phyloP scores from a whole-genome alignment of 1,140 invertebrate genomes.

The Lanistes nyassanus region DNA sequence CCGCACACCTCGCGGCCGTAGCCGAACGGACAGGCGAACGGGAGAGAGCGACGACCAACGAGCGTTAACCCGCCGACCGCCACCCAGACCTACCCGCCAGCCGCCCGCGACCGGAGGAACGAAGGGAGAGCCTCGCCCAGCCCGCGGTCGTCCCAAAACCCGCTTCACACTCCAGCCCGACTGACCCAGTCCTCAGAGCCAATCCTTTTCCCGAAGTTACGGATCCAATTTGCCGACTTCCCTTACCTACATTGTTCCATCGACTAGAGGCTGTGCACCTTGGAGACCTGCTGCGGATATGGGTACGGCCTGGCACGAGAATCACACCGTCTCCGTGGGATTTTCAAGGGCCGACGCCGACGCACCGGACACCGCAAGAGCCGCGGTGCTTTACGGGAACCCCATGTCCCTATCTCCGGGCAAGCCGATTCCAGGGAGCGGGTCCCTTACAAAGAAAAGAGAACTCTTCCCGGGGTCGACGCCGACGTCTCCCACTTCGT shows the following conservation, averaged over 20 bases:
- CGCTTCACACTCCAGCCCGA: too few relatives aligned
- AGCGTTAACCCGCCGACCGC: too few relatives aligned
- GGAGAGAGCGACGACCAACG: too few relatives aligned
- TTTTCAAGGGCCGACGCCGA: constrained; percentile 80
- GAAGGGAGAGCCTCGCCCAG: too few relatives aligned
- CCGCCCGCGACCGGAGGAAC: too few relatives aligned
- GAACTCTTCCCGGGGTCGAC: constrained; percentile 81
- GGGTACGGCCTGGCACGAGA: constrained; percentile 75
- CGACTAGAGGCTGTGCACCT: constrained; percentile 87
- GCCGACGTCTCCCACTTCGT: constrained; percentile 78
- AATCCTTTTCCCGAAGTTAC: constrained; percentile 69
- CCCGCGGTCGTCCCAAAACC: constrained; percentile 54
- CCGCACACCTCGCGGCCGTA: too few relatives aligned
- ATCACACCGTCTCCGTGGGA: constrained; percentile 77
- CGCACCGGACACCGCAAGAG: constrained; percentile 66
- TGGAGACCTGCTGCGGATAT: constrained; percentile 89
- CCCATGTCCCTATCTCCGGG: constrained; percentile 65
- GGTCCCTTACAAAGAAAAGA: constrained; percentile 78
- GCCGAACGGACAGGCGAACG: too few relatives aligned
- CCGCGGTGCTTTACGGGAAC: constrained; percentile 64
- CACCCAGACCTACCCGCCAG: too few relatives aligned
- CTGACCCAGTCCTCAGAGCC: constrained; percentile 77
- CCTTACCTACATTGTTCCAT: constrained; percentile 91
- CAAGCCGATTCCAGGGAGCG: constrained; percentile 74
- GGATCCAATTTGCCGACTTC: constrained; percentile 78